Conservation (phyloP, 1,140 invertebrate genomes). For the Caerostris extrusa region DNA sequence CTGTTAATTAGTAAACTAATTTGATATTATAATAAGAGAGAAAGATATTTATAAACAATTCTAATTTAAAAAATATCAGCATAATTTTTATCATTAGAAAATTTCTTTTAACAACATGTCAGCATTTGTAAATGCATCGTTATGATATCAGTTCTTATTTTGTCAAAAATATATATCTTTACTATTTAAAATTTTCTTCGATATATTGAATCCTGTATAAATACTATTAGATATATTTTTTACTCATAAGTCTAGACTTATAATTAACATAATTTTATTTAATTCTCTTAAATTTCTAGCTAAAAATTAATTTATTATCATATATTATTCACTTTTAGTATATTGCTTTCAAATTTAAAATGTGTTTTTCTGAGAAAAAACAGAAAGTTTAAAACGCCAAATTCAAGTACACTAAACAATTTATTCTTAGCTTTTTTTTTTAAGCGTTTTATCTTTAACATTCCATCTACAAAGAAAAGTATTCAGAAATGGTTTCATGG, state of each 20-base stretch:
- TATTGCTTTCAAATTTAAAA: background rate
- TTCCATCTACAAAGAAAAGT: background rate
- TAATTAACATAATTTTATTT: background rate
- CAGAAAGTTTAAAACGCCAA: background rate
- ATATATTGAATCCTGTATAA: background rate
- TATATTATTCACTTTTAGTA: background rate
- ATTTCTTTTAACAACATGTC: too few species aligned
- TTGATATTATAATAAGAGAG: too few species aligned
- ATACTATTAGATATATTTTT: background rate
- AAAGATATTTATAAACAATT: too few species aligned
- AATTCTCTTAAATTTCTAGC: too few species aligned
- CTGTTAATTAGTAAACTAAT: too few species aligned
- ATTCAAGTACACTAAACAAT: background rate
- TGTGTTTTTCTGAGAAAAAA: background rate
- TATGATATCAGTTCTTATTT: too few species aligned
- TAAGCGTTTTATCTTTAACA: too few species aligned
- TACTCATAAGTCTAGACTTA: background rate
- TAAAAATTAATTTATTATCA: background rate
- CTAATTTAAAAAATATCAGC: too few species aligned
- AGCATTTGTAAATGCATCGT: too few species aligned
- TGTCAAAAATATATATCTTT: too few species aligned
- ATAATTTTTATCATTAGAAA: too few species aligned
- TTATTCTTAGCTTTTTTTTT: background rate
- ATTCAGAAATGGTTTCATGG: background rate
- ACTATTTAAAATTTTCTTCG: too few species aligned